phyloP scores from a whole-genome alignment of 2,888 invertebrate species.

The Pegoplata infirma region DNA sequence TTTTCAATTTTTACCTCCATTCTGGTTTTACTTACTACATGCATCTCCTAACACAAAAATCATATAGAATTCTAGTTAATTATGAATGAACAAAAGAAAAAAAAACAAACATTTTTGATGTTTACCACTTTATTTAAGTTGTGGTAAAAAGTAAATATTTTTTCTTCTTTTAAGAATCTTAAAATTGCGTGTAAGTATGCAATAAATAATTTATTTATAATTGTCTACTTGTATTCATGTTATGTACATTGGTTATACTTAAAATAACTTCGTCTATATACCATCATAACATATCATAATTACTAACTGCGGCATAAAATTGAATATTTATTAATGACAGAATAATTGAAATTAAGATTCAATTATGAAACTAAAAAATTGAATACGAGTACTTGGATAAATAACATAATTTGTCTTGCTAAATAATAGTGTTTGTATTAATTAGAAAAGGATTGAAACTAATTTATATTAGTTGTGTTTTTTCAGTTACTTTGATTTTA shows the following conservation, averaged over 20 bases:
- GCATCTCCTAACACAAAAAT: constrained; percentile 2
- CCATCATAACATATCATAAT: constrained; percentile 29
- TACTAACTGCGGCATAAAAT: constrained; percentile 14
- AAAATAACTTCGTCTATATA: constrained; percentile 19
- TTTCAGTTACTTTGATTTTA: no score
- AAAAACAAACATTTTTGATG: constrained; percentile 29
- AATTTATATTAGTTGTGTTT: no score
- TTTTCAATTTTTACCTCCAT: no score
- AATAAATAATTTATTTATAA: constrained; percentile 53
- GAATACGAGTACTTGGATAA: no score
- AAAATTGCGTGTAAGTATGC: constrained; percentile 60
- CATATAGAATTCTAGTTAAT: constrained; percentile 41
- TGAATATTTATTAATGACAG: constrained; percentile 44
- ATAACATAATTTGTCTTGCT: no score
- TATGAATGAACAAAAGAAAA: constrained; percentile 40
- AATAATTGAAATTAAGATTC: constrained; percentile 52
- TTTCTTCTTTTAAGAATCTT: constrained; percentile 33
- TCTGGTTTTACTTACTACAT: no score
- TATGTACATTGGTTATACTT: constrained; percentile 3
- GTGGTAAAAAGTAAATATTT: constrained; percentile 21
- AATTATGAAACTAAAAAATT: constrained; percentile 30
- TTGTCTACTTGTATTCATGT: constrained; percentile 29
- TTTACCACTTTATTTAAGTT: constrained; percentile 45
- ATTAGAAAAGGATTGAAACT: no score
- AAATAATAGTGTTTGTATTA: no score